phyloP scores from a whole-genome alignment of 2,113 vertebrate species.

The Hypomesus transpacificus region DNA sequence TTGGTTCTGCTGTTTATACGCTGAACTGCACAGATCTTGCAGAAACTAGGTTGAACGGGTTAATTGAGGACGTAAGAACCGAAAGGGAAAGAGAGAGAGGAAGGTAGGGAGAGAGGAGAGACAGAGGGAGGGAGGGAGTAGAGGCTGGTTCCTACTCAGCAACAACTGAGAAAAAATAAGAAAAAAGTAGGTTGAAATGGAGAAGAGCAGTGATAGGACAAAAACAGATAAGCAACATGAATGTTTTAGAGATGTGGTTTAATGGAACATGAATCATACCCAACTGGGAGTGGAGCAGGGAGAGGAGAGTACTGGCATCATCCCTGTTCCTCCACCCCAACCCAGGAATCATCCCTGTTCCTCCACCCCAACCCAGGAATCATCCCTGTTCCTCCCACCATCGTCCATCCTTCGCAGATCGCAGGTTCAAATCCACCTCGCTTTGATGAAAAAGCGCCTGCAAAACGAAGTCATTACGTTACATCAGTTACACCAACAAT shows the following conservation, averaged over 20 bases:
- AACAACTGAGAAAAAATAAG: too few relatives aligned
- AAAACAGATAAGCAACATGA: constrained; percentile 23
- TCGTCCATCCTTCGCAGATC: too few relatives aligned
- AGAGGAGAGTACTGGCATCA: background rate
- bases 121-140: background rate
- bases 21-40: background rate
- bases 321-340: background rate
- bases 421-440: too few relatives aligned
- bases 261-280: constrained; percentile 24
- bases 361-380: too few relatives aligned
- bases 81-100: constrained; percentile 5
- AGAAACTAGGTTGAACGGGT: background rate
- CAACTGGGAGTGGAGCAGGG: background rate
- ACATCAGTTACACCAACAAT: too few relatives aligned
- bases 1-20: background rate
- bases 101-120: background rate
- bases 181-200: background rate
- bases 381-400: too few relatives aligned
- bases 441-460: too few relatives aligned
- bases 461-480: too few relatives aligned
- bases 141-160: too few relatives aligned
- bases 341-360: too few relatives aligned
- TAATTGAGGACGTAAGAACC: background rate
- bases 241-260: constrained; percentile 24
- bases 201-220: constrained; percentile 9